A percentile compares a stretch with the other conserved stretches of the same genome.
phyloP scores from a whole-genome alignment of 2,113 vertebrate genomes.

The Tachycineta bicolor region DNA sequence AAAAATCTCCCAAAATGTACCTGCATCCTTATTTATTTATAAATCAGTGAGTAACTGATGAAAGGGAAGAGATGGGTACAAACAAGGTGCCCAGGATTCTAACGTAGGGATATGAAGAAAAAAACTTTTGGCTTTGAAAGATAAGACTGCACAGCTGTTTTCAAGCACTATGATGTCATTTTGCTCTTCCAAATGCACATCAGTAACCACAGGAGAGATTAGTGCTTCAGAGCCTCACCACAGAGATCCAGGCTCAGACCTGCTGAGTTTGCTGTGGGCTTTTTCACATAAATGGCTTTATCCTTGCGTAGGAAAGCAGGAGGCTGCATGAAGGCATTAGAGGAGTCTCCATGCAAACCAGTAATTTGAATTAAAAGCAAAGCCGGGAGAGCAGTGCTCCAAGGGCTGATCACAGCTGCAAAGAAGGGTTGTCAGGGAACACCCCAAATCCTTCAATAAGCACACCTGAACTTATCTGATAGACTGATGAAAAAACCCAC shows the following conservation, averaged over 20 bases:
- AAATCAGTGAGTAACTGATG: background rate
- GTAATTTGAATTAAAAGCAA: background rate
- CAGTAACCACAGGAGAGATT: background rate
- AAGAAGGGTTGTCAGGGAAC: background rate
- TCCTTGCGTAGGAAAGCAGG: fast-evolving
- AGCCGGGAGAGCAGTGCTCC: background rate
- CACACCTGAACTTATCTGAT: background rate
- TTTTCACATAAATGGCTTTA: background rate
- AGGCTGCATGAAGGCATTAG: background rate
- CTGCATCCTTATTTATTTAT: background rate
- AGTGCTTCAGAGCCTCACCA: background rate
- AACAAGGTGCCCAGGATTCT: background rate
- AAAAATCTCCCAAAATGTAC: slow-evolving; percentile 2
- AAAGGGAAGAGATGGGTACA: background rate
- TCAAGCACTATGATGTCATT: background rate
- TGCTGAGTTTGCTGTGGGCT: background rate
- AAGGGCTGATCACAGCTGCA: background rate
- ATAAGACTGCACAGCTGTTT: background rate
- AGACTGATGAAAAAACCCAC: fast-evolving
- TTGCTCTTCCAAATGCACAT: background rate
- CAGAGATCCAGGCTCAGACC: background rate
- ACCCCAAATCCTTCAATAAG: background rate
- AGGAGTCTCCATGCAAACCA: background rate
- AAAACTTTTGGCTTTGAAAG: background rate
- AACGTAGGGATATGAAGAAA: background rate